A percentile compares a stretch with the other conserved stretches of the same genome.
These are phyloP conservation scores for Euthynnus affinis DNA, from an alignment of 2,797 vertebrate species.

Conservation along the genomic window DNA sequence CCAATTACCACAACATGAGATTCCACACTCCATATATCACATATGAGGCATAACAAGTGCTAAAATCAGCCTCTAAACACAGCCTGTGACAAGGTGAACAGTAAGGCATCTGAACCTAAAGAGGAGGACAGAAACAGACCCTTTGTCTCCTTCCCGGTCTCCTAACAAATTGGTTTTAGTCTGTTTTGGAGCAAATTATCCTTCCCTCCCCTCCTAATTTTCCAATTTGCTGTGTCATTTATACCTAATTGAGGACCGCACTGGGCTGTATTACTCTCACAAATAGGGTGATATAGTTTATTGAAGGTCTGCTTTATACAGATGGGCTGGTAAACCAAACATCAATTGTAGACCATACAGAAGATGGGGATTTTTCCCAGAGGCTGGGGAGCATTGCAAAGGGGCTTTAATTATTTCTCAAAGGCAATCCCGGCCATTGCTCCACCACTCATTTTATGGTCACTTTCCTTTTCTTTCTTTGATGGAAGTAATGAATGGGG, in stretches of 20 bases:
- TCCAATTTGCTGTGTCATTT: slow-evolving; percentile 91
- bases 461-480: slow-evolving; percentile 66
- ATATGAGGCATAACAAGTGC: slow-evolving; percentile 15
- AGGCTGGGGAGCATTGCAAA: slow-evolving; percentile 70
- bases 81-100: slow-evolving; percentile 62
- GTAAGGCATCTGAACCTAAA: slow-evolving; percentile 57
- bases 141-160: slow-evolving; percentile 76
- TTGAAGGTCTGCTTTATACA: slow-evolving; percentile 82
- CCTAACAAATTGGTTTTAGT: slow-evolving; percentile 90
- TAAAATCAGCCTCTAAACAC: slow-evolving; percentile 19
- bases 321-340: slow-evolving; percentile 77
- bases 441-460: slow-evolving; percentile 69
- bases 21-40: neutral
- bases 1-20: neutral
- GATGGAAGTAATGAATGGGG: slow-evolving; percentile 71
- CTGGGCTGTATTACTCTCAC: slow-evolving; percentile 84
- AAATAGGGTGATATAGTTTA: slow-evolving; percentile 87
- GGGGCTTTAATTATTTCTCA: slow-evolving; percentile 83
- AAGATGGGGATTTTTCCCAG: slow-evolving; percentile 65
- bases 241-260: slow-evolving; percentile 86
- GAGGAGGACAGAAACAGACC: slow-evolving; percentile 72
- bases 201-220: slow-evolving; percentile 88
- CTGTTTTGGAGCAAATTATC: slow-evolving; percentile 88
- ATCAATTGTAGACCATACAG: slow-evolving; percentile 73
- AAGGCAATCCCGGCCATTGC: slow-evolving; percentile 71